phyloP scores from a whole-genome alignment of 2,113 vertebrate genomes.

The Phyllopteryx taeniolatus region DNA sequence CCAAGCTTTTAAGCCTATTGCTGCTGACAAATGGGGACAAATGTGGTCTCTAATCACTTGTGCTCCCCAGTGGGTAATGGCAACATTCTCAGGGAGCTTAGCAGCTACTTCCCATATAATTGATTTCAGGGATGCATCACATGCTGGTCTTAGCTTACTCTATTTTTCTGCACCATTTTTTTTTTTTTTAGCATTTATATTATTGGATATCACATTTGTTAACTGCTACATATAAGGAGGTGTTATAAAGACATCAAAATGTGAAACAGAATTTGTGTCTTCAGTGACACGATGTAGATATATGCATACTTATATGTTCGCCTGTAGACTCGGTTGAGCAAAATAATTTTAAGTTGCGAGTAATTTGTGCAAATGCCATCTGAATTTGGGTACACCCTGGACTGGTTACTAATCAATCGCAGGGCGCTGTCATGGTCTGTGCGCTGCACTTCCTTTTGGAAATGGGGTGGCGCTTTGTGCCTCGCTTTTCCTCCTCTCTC shows the following conservation, averaged over 20 bases:
- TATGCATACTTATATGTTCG: neutral
- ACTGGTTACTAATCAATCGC: too few species aligned
- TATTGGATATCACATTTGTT: neutral
- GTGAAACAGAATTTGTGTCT: neutral
- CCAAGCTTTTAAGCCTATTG: conserved; percentile 59
- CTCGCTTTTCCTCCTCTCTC: too few species aligned
- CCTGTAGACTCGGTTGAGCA: too few species aligned
- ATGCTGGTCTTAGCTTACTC: conserved; percentile 25
- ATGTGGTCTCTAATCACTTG: conserved; percentile 63
- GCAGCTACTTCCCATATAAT: conserved; percentile 42
- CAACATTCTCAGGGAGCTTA: conserved; percentile 62
- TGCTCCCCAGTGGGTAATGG: conserved; percentile 53
- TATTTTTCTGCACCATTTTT: neutral
- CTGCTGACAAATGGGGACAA: conserved; percentile 58
- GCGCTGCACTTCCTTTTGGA: too few species aligned
- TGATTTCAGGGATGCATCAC: conserved; percentile 35
- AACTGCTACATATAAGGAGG: neutral
- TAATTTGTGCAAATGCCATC: neutral
- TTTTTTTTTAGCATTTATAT: neutral
- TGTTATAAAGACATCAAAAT: neutral
- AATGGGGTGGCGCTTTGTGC: too few species aligned
- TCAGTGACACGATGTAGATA: neutral
- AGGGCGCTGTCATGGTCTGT: too few species aligned
- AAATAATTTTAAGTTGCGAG: neutral
- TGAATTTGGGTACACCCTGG: neutral